Evolutionary conservation across 2,113 vertebrate genomes (phyloP).

Genomic region (Cebus imitator): DNA sequence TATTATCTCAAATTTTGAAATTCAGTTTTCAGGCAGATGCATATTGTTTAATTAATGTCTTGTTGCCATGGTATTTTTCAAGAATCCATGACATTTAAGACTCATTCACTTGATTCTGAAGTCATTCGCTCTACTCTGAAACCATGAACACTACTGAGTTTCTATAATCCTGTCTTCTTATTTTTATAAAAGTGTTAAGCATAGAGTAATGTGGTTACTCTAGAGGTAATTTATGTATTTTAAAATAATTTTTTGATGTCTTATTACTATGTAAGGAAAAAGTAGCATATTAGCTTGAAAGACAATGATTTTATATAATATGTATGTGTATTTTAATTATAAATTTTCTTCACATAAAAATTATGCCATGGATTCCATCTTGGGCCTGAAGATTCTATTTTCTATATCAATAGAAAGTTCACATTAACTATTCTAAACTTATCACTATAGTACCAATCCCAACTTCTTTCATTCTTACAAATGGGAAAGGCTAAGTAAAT

Average conservation of each 20-base stretch:
- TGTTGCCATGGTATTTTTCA: conserved; percentile 18
- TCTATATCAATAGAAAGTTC: background rate
- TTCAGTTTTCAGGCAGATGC: conserved; percentile 14
- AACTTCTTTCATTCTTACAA: background rate
- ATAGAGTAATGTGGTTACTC: background rate
- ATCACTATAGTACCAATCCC: background rate
- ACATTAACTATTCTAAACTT: background rate
- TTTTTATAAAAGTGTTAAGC: conserved; percentile 36
- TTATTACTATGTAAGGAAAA: background rate
- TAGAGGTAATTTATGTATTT: background rate
- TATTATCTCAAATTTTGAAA: conserved; percentile 26
- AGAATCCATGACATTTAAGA: conserved; percentile 55
- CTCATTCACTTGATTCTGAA: conserved; percentile 32
- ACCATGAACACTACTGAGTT: conserved; percentile 29
- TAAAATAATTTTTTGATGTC: background rate
- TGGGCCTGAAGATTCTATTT: background rate
- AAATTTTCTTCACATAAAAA: background rate
- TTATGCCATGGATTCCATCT: background rate
- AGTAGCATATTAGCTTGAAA: background rate
- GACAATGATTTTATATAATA: background rate
- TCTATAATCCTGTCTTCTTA: background rate
- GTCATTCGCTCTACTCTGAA: conserved; percentile 47
- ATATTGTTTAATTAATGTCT: conserved; percentile 41
- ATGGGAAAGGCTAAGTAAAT: background rate
- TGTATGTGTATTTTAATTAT: background rate